A percentile compares a stretch with the other conserved stretches of the same genome.
Conservation (phyloP, 35 echinoderm and acorn worm genomes). For the Hemicentrotus pulcherrimus region DNA sequence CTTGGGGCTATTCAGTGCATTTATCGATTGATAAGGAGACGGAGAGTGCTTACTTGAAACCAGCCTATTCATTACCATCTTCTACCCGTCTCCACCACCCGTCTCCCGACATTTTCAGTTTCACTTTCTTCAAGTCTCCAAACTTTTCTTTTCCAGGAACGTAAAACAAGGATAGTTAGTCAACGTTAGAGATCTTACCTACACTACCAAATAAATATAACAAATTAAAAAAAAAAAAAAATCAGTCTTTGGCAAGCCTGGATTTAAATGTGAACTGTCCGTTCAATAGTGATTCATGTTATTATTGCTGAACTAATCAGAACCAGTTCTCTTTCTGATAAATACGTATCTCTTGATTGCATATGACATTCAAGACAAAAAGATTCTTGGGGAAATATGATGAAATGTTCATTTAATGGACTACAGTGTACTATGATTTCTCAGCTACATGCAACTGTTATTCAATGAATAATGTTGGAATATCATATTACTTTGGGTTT, state of each 20-base stretch:
- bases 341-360: no score
- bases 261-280: no score
- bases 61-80: slow-evolving; percentile 15
- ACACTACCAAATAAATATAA: background rate
- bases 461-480: no score
- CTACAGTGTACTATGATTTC: no score
- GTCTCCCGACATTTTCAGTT: background rate
- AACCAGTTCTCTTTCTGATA: background rate
- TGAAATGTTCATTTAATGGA: no score
- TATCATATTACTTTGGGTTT: no score
- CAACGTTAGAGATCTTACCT: background rate
- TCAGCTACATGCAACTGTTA: no score
- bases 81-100: background rate
- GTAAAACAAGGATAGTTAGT: background rate
- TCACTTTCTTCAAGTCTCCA: background rate
- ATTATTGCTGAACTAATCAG: background rate
- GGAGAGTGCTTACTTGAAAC: background rate
- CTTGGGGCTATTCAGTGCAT: slow-evolving; percentile 38
- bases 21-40: background rate
- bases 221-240: no score
- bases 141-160: background rate
- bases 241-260: no score
- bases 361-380: no score
- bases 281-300: no score
- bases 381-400: no score